Percentiles rank a stretch among this genome's conserved stretches.
These are phyloP conservation scores for Cheilosia pagana DNA, from an alignment of 2,888 invertebrate genomes.

Conservation along the genomic window DNA sequence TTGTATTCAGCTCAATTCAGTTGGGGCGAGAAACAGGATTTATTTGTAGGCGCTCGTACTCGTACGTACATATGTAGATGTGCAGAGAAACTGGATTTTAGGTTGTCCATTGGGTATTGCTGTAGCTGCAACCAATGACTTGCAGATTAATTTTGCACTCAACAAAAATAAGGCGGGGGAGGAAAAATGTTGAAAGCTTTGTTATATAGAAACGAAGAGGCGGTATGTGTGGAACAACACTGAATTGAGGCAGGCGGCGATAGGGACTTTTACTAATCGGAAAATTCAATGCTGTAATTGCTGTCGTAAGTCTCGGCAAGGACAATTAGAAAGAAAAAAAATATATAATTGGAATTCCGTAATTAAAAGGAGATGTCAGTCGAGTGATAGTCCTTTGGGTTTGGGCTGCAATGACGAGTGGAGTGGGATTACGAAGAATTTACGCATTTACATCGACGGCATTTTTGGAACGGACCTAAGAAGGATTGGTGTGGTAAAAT, in stretches of 20 bases:
- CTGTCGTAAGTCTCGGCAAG: conserved; percentile 47
- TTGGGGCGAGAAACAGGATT: conserved; percentile 6
- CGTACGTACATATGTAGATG: conserved; percentile 12
- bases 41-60: not conserved
- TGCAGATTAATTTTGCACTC: conserved; percentile 57
- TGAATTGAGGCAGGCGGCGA: not conserved
- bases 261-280: conserved; percentile 54
- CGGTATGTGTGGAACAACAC: conserved; percentile 23
- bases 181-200: conserved; percentile 23
- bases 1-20: conserved; percentile 21
- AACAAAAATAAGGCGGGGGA: conserved; percentile 15
- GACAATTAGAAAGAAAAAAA: conserved; percentile 57
- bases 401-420: not conserved
- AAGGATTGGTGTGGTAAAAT: no score
- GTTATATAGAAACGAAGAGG: conserved; percentile 19
- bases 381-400: not conserved
- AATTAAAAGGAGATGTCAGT: conserved; percentile 37
- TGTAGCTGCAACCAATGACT: conserved; percentile 61
- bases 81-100: not conserved
- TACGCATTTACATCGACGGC: not conserved
- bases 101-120: conserved; percentile 32
- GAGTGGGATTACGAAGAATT: not conserved
- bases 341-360: conserved; percentile 56
- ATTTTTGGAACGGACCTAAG: no score
- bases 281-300: conserved; percentile 63